Conservation (phyloP, 1,140 invertebrate species). For the Thaumatotibia leucotreta region DNA sequence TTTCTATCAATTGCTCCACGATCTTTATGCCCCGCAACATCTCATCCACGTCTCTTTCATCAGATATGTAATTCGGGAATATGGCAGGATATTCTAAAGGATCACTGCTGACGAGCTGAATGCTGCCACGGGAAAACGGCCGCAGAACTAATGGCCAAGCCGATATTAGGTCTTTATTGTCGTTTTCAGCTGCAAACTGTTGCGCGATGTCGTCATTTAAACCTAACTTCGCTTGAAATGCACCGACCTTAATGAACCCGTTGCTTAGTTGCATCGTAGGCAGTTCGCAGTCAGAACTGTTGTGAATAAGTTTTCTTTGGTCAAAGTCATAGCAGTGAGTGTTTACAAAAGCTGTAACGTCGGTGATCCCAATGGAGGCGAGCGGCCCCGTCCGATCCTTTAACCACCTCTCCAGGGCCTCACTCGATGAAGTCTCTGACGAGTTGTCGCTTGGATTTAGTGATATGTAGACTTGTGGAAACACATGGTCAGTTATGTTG, state of each 20-base stretch:
- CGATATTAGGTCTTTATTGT: slow-evolving; percentile 50
- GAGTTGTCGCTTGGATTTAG: slow-evolving; percentile 47
- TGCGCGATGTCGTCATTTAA: slow-evolving; percentile 52
- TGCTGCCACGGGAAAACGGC: slow-evolving; percentile 82
- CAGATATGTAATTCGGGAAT: slow-evolving; percentile 84
- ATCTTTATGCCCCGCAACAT: slow-evolving; percentile 77
- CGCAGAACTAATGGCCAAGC: slow-evolving; percentile 78
- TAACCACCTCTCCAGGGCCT: slow-evolving; percentile 48
- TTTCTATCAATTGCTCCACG: slow-evolving; percentile 75
- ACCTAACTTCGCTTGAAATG: slow-evolving; percentile 62
- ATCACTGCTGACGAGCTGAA: slow-evolving; percentile 81
- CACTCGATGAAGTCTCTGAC: slow-evolving; percentile 44
- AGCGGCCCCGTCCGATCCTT: slow-evolving; percentile 53
- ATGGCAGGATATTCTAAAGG: slow-evolving; percentile 86
- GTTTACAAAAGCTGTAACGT: slow-evolving; percentile 73
- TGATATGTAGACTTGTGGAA: slow-evolving; percentile 57
- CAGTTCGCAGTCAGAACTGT: slow-evolving; percentile 35
- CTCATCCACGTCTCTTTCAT: slow-evolving; percentile 79
- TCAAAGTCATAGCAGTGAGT: slow-evolving; percentile 65
- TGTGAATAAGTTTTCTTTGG: slow-evolving; percentile 27
- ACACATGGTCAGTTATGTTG: slow-evolving; percentile 86
- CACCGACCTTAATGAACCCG: slow-evolving; percentile 71
- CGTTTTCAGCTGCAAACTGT: slow-evolving; percentile 41
- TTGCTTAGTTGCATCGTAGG: slow-evolving; percentile 38
- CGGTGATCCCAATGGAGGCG: slow-evolving; percentile 70